These are phyloP conservation scores for Onchidella celtica DNA, from an alignment of 2,888 invertebrate species.

Conservation along the genomic window DNA sequence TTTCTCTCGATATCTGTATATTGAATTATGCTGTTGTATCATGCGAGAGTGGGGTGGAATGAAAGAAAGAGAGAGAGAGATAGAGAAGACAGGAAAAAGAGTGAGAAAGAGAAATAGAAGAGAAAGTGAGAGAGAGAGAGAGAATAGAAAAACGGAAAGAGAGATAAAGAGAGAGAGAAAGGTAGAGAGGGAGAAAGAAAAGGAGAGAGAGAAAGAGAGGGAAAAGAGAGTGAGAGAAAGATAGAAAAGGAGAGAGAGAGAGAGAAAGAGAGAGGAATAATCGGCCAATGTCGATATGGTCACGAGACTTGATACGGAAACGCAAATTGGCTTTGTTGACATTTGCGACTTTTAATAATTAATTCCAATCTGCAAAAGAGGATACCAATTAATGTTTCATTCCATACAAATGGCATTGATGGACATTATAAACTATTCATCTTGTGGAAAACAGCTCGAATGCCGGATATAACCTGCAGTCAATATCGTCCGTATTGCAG, in stretches of 20 bases:
- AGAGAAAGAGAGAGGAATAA: background rate
- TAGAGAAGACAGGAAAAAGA: background rate
- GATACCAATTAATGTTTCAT: no score
- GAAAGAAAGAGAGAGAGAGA: background rate
- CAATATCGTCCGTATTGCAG: no score
- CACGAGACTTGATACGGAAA: no score
- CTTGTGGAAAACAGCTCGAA: no score
- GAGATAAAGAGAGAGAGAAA: conserved; percentile 9
- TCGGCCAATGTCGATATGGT: background rate
- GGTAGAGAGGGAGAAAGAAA: conserved; percentile 1
- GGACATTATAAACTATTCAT: no score
- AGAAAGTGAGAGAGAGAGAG: conserved; percentile 11
- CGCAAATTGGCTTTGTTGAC: no score
- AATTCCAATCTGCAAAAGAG: no score
- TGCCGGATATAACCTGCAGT: no score
- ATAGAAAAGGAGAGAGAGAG: conserved; percentile 8
- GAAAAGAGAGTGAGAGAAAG: background rate
- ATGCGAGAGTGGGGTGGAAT: background rate
- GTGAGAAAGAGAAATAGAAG: background rate
- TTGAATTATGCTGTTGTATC: no score
- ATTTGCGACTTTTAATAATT: no score
- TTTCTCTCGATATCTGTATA: no score
- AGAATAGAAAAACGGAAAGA: background rate
- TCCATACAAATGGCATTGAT: no score
- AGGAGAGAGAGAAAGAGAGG: background rate